Percentiles rank a stretch among this genome's conserved stretches.
Evolutionary conservation across 2,113 vertebrate genomes (phyloP).

Genomic region (Alaudala cheleensis): DNA sequence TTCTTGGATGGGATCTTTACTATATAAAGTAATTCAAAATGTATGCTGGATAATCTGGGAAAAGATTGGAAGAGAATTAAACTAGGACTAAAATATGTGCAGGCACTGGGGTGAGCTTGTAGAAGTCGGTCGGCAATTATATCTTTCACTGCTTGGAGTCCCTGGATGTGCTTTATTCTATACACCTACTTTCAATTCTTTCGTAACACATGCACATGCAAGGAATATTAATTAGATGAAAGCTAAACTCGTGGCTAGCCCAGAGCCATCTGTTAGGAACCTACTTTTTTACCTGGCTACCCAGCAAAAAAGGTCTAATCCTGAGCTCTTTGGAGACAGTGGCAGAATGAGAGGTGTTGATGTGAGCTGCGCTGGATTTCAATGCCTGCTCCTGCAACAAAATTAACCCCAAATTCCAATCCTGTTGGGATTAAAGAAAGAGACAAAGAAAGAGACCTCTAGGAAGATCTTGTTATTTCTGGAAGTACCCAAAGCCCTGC

Average conservation of each 20-base stretch:
- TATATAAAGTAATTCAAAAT: neutral
- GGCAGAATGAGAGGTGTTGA: slow-evolving; percentile 33
- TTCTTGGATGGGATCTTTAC: neutral
- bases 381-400: slow-evolving; percentile 13
- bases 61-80: neutral
- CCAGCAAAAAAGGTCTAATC: slow-evolving; percentile 36
- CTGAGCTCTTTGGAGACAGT: neutral
- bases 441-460: slow-evolving; percentile 63
- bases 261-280: slow-evolving; percentile 28
- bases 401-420: slow-evolving; percentile 58
- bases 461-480: slow-evolving; percentile 67
- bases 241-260: neutral
- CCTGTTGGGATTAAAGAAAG: slow-evolving; percentile 48
- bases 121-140: neutral
- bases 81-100: neutral
- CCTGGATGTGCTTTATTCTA: neutral
- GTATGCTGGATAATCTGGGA: neutral
- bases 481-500: slow-evolving; percentile 60
- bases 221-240: slow-evolving; percentile 45
- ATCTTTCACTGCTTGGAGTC: neutral
- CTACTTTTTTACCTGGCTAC: slow-evolving; percentile 30
- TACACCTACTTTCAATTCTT: neutral
- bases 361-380: slow-evolving; percentile 5
- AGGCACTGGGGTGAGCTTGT: neutral
- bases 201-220: neutral